A percentile compares a stretch with the other conserved stretches of the same genome.
Evolutionary conservation across 1,140 invertebrate genomes (phyloP).

Genomic region (Wiebesia pumilae): DNA sequence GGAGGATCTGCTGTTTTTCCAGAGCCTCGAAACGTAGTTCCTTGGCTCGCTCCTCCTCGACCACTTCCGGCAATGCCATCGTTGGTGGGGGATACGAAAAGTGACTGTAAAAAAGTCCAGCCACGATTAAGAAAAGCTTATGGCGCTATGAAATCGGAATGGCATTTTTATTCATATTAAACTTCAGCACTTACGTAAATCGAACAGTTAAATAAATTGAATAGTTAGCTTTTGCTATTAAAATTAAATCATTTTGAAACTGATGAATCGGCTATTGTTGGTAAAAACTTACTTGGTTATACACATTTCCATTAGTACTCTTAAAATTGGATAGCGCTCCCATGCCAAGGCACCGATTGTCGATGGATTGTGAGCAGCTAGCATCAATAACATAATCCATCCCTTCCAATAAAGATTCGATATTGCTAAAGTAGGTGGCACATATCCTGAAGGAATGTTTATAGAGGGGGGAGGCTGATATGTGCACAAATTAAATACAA

Average conservation of each 20-base stretch:
- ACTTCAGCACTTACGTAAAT: no score
- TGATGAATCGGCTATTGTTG: no score
- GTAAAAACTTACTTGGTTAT: conserved; percentile 87
- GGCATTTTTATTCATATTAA: no score
- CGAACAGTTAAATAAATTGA: no score
- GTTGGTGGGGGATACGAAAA: conserved; percentile 87
- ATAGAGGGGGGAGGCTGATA: conserved; percentile 97
- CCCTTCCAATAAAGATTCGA: conserved; percentile 95
- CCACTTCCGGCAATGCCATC: conserved; percentile 77
- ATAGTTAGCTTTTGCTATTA: no score
- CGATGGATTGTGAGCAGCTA: conserved; percentile 93
- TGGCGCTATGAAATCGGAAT: no score
- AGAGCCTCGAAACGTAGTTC: conserved; percentile 82
- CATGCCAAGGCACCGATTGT: conserved; percentile 91
- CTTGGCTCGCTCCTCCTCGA: conserved; percentile 78
- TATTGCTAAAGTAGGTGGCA: conserved; percentile 92
- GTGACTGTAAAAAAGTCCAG: conserved; percentile 71
- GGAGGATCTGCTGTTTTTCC: conserved; percentile 89
- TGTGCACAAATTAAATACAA: conserved; percentile 91
- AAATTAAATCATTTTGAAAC: no score
- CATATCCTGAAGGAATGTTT: conserved; percentile 87
- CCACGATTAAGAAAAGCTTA: no score
- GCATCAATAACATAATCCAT: conserved; percentile 92
- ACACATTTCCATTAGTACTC: conserved; percentile 96
- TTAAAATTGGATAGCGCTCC: conserved; percentile 93